Evolutionary conservation across 2,113 vertebrate genomes (phyloP).

Genomic region (Turdus rufiventris): DNA sequence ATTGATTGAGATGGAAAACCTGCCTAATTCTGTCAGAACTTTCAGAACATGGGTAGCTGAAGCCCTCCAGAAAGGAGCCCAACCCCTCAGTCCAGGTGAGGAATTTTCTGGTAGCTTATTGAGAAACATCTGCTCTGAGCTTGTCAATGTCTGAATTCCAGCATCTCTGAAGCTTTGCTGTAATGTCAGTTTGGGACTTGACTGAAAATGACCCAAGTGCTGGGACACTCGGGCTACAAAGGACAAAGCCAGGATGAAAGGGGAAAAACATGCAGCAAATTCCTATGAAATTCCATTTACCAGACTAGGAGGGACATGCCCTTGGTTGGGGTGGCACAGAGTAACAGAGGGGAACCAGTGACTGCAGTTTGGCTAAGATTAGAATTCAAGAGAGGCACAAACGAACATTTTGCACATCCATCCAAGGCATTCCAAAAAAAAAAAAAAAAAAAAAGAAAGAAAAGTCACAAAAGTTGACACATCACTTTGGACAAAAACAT

Average conservation of each 20-base stretch:
- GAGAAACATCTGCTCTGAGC: conserved; percentile 12
- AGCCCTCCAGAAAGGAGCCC: background rate
- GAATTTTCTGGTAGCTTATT: background rate
- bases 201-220: conserved; percentile 17
- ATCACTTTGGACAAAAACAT: conserved; percentile 62
- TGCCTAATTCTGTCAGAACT: background rate
- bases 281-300: conserved; percentile 51
- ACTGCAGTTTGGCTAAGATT: conserved; percentile 26
- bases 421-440: conserved; percentile 66
- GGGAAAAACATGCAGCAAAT: conserved; percentile 53
- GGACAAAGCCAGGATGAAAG: conserved; percentile 46
- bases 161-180: background rate
- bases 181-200: conserved; percentile 21
- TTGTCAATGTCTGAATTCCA: conserved; percentile 5
- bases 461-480: conserved; percentile 55
- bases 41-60: background rate
- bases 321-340: background rate
- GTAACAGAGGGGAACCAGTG: background rate
- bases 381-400: conserved; percentile 65
- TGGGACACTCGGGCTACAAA: background rate
- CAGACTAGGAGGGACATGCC: conserved; percentile 42
- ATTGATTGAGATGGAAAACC: background rate
- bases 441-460: background rate
- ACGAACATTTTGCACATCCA: conserved; percentile 50
- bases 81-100: background rate